A percentile compares a stretch with the other conserved stretches of the same genome.
Conservation (phyloP, 2,113 vertebrate genomes). For the Syngnathoides biaculeatus region DNA sequence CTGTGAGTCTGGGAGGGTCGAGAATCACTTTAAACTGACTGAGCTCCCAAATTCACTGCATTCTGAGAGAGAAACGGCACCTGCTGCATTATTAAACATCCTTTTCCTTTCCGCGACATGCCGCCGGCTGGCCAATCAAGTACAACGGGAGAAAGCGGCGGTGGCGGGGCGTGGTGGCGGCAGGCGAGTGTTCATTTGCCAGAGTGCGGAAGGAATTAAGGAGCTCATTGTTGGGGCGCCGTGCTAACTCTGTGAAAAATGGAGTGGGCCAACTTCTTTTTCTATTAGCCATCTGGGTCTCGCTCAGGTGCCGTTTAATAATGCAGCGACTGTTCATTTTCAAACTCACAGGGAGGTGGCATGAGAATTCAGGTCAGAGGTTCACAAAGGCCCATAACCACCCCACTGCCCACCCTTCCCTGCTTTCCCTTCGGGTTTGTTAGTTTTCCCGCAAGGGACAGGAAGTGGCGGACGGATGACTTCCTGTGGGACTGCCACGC, state of each 20-base stretch:
- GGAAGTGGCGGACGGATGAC: slow-evolving; percentile 56
- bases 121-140: slow-evolving; percentile 47
- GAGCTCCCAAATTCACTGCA: slow-evolving; percentile 36
- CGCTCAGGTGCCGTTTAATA: slow-evolving; percentile 62
- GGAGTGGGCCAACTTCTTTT: slow-evolving; percentile 65
- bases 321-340: slow-evolving; percentile 69
- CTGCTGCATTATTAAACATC: slow-evolving; percentile 57
- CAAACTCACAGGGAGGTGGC: slow-evolving; percentile 30
- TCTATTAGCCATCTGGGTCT: slow-evolving; percentile 63
- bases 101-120: slow-evolving; percentile 28
- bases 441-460: slow-evolving; percentile 41
- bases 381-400: neutral
- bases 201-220: slow-evolving; percentile 61
- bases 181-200: slow-evolving; percentile 56
- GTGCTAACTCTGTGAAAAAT: slow-evolving; percentile 68
- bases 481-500: slow-evolving; percentile 62
- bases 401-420: neutral
- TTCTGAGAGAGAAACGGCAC: slow-evolving; percentile 33
- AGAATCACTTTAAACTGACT: neutral
- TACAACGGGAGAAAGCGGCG: slow-evolving; percentile 29
- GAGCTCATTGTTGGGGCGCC: slow-evolving; percentile 54
- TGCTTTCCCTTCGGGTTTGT: slow-evolving; percentile 1
- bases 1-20: neutral
- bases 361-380: slow-evolving; percentile 42
- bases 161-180: slow-evolving; percentile 31